Evolutionary conservation across 2,888 invertebrate species (phyloP).

Genomic region (Alsophila aescularia): DNA sequence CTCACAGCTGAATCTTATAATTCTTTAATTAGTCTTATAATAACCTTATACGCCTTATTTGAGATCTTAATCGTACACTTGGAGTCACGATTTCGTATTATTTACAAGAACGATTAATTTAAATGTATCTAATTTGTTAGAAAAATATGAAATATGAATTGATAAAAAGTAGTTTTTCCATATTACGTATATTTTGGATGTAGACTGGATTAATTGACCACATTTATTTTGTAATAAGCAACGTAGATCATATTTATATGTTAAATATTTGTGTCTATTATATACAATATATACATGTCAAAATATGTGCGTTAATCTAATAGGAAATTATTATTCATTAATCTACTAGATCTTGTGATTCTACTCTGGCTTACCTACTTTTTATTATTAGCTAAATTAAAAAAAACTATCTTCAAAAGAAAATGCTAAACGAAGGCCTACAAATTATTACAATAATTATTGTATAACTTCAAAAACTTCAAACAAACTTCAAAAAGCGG

Average conservation of each 20-base stretch:
- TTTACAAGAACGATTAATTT: slow-evolving; percentile 27
- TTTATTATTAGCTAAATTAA: too few relatives aligned
- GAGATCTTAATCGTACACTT: slow-evolving; percentile 43
- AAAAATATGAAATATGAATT: background rate
- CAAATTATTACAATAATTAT: too few relatives aligned
- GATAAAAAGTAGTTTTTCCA: too few relatives aligned
- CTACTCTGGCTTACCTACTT: too few relatives aligned
- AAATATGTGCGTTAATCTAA: too few relatives aligned
- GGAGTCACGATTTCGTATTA: slow-evolving; percentile 41
- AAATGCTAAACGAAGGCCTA: too few relatives aligned
- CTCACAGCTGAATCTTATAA: slow-evolving; percentile 47
- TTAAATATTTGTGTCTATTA: background rate
- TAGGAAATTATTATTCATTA: too few relatives aligned
- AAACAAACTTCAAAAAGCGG: too few relatives aligned
- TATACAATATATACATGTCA: background rate
- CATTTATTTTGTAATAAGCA: background rate
- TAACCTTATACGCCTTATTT: slow-evolving; percentile 50
- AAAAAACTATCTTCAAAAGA: too few relatives aligned
- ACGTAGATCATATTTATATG: background rate
- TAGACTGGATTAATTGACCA: background rate
- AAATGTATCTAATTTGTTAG: slow-evolving; percentile 25
- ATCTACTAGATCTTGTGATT: too few relatives aligned
- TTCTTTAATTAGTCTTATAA: slow-evolving; percentile 51
- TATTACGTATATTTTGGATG: too few relatives aligned
- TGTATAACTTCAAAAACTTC: too few relatives aligned